Base-by-base conservation (phyloP, 2,113 vertebrate genomes). In the Isichthys henryi region DNA sequence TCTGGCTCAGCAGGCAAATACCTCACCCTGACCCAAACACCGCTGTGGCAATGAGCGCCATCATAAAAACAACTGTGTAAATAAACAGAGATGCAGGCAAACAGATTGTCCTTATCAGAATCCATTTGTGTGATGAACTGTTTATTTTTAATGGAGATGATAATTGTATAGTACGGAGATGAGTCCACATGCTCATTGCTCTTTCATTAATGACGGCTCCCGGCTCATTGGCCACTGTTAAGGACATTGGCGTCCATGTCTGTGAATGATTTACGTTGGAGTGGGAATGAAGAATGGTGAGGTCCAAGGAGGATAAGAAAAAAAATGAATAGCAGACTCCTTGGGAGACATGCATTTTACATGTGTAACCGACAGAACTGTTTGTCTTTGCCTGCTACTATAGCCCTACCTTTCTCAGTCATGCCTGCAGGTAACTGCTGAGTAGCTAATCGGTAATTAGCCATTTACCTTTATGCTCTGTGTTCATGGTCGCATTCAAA, bases 1-100 rank as follows among this genome's bases (percentile, higher is more conserved):
- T 62, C 86, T 90, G 89, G 89, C 70, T 8, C 89, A 49, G 83
- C 48, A 86, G 86, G 84, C 66, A 89, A 90, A 91, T 92, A 92
- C 92, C 93, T 91, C 88, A 90, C 5, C 21, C 52, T 45, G 77
- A 66, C 87, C 45, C 27, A 11, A 87, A 35, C 49, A 52, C 77
- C 17, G 39, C 77, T 85, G 83, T 31, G 85, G 52, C 50, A 23
- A 27, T 31, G 17, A 31, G n/a, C 35, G 1, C 50, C 35, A 15
- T 35, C 46, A 86, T 49, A 10, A 48, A 23, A 86, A 86, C 6
- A 27, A 86, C 17, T 11, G 45, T 50, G n/a, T 21, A 50, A 13
- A 48, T n/a, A 62, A n/a, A 62, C 58, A 62, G 58, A 86, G 45
- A 86, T 3, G 49, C n/a, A 50, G 21, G 83, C 43, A 86, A 85